Evolutionary conservation across 1,140 invertebrate genomes (phyloP), one percentile per base, ranked within the genome.

Genomic region (Gonatopus flavifemur): DNA sequence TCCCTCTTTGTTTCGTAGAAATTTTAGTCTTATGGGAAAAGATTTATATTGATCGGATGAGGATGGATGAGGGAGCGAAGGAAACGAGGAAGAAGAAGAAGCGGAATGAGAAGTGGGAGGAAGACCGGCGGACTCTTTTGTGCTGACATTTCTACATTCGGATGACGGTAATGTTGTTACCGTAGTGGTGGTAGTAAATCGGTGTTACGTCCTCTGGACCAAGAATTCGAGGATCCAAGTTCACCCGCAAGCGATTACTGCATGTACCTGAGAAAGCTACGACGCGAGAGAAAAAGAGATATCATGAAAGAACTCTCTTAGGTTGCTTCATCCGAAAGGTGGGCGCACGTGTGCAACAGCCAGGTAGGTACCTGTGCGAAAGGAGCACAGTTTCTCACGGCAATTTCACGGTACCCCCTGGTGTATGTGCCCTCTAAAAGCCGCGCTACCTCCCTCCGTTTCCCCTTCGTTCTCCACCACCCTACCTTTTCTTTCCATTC

Each of bases 1-100:
- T n/a, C n/a, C n/a, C n/a, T 18, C 44, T 45, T 12, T 33, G 36
- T 46, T 50, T 49, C 39, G 38, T 39, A 45, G 21, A n/a, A 36
- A 45, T 32, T 40, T 51, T 51, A 48, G n/a, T n/a, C 64, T 51
- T 67, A 66, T 67, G 65, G 63, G 69, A 72, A 72, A 69, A 69
- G n/a, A 67, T 70, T 62, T 64, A 70, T 60, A 70, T 70, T 67
- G 58, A 67, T 49, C 44, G 58, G 55, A 62, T 54, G 54, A 48
- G 52, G 61, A 57, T 70, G 70, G 67, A 70, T 70, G 62, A 60
- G 60, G 36, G 28, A 7, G 24, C 45, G 40, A 9, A 9, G 25
- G 24, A 48, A 1, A 48, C 31, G 28, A 9, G 21, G 15, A 12
- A n/a, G 6, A n/a, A 25, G 19, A n/a, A 12, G 13, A 6, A 15